phyloP scores from a whole-genome alignment of 2,888 invertebrate genomes.

The Muschampia plurimacula region DNA sequence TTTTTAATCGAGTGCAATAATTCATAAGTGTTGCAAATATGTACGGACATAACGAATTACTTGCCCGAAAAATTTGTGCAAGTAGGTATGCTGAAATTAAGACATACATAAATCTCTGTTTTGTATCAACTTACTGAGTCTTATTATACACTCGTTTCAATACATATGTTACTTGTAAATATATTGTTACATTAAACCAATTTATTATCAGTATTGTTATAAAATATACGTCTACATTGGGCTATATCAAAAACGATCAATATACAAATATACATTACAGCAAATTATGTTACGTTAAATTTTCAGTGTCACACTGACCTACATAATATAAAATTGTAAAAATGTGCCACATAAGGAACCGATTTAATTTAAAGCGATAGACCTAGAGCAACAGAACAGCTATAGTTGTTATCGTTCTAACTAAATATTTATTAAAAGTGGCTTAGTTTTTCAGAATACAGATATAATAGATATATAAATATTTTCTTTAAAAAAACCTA shows the following conservation, averaged over 20 bases:
- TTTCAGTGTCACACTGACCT: background rate
- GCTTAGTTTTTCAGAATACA: background rate
- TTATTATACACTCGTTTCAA: background rate
- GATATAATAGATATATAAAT: no score
- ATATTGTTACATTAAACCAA: no score
- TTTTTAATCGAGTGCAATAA: conserved; percentile 1
- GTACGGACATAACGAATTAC: background rate
- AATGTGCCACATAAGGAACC: background rate
- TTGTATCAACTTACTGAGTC: background rate
- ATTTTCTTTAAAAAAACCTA: background rate
- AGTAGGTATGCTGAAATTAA: background rate
- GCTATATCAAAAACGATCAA: no score
- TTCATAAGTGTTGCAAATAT: conserved; percentile 17
- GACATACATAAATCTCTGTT: background rate
- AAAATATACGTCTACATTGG: no score
- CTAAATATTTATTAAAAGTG: background rate
- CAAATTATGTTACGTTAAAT: background rate
- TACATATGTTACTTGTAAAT: no score
- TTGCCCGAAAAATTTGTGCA: conserved; percentile 1
- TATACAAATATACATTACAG: background rate
- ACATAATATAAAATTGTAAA: background rate
- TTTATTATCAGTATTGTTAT: no score
- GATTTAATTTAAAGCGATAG: no score
- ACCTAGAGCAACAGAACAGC: no score
- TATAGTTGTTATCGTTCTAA: background rate